A percentile compares a stretch with the other conserved stretches of the same genome.
Conservation (phyloP, 2,113 vertebrate genomes). For the Marmota monax region DNA sequence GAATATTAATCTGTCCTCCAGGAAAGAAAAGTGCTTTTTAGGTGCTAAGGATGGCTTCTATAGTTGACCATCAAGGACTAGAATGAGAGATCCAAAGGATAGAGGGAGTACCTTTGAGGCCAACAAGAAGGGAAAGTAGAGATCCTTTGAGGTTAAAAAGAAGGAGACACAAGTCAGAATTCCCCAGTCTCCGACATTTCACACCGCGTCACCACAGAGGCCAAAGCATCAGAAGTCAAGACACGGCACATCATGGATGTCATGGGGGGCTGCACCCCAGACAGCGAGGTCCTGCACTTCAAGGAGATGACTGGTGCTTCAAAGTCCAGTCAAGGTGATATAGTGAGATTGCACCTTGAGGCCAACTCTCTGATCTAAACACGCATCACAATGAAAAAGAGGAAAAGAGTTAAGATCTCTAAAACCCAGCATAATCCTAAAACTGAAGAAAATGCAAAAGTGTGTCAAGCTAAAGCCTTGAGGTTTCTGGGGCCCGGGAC, state of each 20-base stretch:
- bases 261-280: neutral
- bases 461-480: neutral
- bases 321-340: neutral
- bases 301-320: neutral
- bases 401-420: constrained; percentile 14
- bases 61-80: constrained; percentile 14
- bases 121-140: neutral
- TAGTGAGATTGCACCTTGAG: neutral
- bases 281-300: neutral
- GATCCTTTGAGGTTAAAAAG: neutral
- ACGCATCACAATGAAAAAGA: neutral
- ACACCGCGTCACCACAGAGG: neutral
- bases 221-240: neutral
- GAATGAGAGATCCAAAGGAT: neutral
- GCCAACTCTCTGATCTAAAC: neutral
- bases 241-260: neutral
- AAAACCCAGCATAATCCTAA: neutral
- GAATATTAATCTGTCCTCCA: constrained; percentile 28
- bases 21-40: neutral
- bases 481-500: neutral
- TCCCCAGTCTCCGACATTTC: neutral
- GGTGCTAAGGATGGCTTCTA: neutral
- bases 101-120: neutral
- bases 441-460: neutral
- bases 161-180: neutral